Conservation (phyloP, 2,888 invertebrate genomes). For the Itoplectis maculator region DNA sequence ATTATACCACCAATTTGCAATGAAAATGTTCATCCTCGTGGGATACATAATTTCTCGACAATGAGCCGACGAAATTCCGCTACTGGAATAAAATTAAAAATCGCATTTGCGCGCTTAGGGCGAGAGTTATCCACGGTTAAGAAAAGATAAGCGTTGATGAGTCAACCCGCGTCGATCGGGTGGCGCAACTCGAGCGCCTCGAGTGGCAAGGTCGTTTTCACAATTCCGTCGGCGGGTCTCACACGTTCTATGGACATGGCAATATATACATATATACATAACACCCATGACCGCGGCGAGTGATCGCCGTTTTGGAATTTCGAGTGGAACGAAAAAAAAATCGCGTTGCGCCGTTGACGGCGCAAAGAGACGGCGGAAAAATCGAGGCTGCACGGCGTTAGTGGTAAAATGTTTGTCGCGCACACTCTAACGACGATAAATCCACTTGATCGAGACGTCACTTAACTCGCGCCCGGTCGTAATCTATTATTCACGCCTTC, state of each 20-base stretch:
- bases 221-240: slow-evolving; percentile 36
- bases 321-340: not conserved
- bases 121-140: slow-evolving; percentile 5
- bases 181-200: slow-evolving; percentile 51
- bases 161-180: slow-evolving; percentile 29
- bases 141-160: slow-evolving; percentile 44
- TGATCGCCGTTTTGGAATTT: slow-evolving; percentile 22
- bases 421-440: not conserved
- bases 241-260: not conserved
- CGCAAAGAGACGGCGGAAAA: no score
- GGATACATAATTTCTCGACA: not conserved
- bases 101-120: not conserved
- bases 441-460: not conserved
- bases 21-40: not conserved
- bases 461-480: not conserved
- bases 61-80: not conserved
- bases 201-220: slow-evolving; percentile 56
- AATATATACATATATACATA: not conserved
- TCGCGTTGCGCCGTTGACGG: not conserved
- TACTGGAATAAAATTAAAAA: not conserved
- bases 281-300: not conserved
- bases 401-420: no score
- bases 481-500: not conserved
- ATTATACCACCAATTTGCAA: not conserved
- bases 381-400: not conserved